Evolutionary conservation across 2,113 vertebrate genomes (phyloP), one percentile per base, ranked within the genome.

Genomic region (Bostrychus sinensis): DNA sequence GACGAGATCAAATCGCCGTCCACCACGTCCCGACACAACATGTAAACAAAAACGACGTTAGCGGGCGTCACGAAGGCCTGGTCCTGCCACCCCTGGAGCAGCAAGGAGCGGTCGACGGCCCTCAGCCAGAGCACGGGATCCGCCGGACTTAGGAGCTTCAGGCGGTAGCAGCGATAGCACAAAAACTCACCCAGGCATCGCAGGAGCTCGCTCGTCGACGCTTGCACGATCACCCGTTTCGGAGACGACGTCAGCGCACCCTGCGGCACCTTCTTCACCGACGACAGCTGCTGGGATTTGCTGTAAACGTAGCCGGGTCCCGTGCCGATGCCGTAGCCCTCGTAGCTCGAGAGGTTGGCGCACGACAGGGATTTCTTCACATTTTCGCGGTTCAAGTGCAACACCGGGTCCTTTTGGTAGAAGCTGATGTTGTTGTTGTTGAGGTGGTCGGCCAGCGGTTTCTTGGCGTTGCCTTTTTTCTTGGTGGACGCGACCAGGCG

Each of bases 51-150:
- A 41, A 94, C 93, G 56, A 94, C 92, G 10, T 94, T 94, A 65
- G 93, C 93, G 0, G 93, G 93, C 0, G 93, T 94, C 67, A 94
- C 93, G 13, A 94, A 94, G 77, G 93, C 93, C 81, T 94, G 93
- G 84, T 94, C 93, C 87, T 94, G 93, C 93, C 93, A 94, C 46
- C 93, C 93, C 70, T 94, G 93, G 34, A 94, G 85, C 38, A 94
- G 88, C 46, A 94, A 82, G 0, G 93, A 91, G 23, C 93, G 93
- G 78, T 94, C 93, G 38, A 94, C 93, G 0, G 92, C 90, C 4
- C 93, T 87, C 22, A 94, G 75, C 93, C 93, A 94, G 3, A 94
- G 84, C 16, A 92, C 91, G 0, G 93, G 92, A 63, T 94, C 92
- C 0, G 91, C 87, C 0, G 93, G 92, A 0, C 91, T 91, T 28